Conservation (phyloP, 2,797 vertebrate species). For the Schizopygopsis pylzovi region DNA sequence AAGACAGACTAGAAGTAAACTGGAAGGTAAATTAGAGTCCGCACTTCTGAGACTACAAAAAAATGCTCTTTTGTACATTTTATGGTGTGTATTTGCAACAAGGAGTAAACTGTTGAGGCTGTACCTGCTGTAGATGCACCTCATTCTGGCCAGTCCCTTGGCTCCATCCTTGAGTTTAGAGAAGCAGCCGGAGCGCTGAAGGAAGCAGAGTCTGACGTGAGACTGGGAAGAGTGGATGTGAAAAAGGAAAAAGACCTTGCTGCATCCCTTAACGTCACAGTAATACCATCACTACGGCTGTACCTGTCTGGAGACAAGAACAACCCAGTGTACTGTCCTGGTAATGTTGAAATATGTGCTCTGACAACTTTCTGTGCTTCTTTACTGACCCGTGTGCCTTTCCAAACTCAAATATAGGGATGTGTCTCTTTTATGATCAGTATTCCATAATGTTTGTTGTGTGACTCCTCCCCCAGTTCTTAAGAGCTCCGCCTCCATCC, state of each 20-base stretch:
- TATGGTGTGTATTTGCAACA: background rate
- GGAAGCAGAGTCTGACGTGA: conserved; percentile 80
- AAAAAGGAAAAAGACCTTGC: conserved; percentile 82
- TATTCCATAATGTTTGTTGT: conserved; percentile 4
- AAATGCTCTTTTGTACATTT: background rate
- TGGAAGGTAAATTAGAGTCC: background rate
- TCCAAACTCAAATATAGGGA: background rate
- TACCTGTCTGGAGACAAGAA: conserved; percentile 85
- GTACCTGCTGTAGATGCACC: conserved; percentile 69
- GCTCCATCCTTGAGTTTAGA: conserved; percentile 79
- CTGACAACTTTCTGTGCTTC: background rate
- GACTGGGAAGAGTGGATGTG: conserved; percentile 83
- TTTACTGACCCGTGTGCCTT: background rate
- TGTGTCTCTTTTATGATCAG: background rate
- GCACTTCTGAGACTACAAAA: background rate
- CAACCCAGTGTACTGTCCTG: conserved; percentile 82
- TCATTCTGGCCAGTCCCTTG: conserved; percentile 78
- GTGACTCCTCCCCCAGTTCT: conserved; percentile 75
- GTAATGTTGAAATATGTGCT: conserved; percentile 68
- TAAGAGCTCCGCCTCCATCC: conserved; percentile 81
- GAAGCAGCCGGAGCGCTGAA: conserved; percentile 79
- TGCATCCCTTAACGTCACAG: conserved; percentile 78
- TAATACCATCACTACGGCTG: conserved; percentile 79
- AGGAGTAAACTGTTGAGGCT: background rate
- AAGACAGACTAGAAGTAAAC: conserved; percentile 11